Base-by-base conservation (phyloP, 2,888 invertebrate genomes). In the Drosophila mayaguana region DNA sequence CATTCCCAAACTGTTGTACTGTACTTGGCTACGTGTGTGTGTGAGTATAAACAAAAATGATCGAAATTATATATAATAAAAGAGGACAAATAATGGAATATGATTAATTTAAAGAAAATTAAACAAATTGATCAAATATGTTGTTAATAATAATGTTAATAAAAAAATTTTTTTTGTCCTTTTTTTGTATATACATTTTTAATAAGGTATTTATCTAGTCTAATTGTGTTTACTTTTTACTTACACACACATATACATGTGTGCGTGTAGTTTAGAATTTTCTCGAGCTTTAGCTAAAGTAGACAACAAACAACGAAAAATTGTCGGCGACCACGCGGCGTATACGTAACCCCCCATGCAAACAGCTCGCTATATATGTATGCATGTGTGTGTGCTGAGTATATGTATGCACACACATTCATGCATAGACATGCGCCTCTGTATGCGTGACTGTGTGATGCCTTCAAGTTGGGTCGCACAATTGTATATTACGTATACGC, bases 321-420 rank as follows among this genome's bases (percentile, higher is more conserved):
- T 59, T 73, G 61, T 76, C 66, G 79, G 63, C 85, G 71, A 86
- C 89, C 90, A 84, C 85, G 90, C 89, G 84, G 90, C 84, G 84
- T 84, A 84, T 90, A 84, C 90, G 84, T 84, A 84, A 84, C 80
- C 75, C 80, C 75, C 65, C 75, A 50, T 83, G 51, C 56, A 67
- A 45, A 67, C 55, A 38, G 40, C 16, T 12, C 38, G 57, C 46
- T 36, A 5, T 50, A 28, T 28, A 6, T 28, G 5, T 28, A 50
- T 50, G 14, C 14, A 4, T 51, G n/a, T 48, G 25, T 61, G 25
- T 61, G 38, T 16, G 40, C 2, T 40, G 40, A 40, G 40, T 40
- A 8, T 40, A 53, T 25, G 2, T 6, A 18, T n/a, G 5, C n/a
- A 28, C 28, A 48, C 2, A 46, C 16, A 25, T 4, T 16, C n/a